These are phyloP conservation scores for Manacus vitellinus DNA, from an alignment of 2,113 vertebrate genomes.

Conservation along the genomic window DNA sequence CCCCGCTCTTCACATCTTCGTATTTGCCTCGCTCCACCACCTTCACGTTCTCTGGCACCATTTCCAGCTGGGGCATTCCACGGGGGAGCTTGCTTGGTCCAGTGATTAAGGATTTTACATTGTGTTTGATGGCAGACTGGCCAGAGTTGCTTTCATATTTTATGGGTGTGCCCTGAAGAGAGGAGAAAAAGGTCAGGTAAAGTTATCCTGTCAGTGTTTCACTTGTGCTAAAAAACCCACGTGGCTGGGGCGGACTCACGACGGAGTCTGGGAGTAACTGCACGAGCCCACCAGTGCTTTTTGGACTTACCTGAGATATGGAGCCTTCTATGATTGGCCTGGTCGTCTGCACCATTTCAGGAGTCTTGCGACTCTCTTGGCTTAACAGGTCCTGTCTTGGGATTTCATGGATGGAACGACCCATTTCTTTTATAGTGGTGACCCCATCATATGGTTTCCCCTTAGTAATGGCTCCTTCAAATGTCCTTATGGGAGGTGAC, in stretches of 20 bases:
- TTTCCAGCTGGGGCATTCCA: conserved; percentile 86
- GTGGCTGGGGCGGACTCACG: not conserved
- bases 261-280: not conserved
- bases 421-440: conserved; percentile 97
- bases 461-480: conserved; percentile 94
- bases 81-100: conserved; percentile 88
- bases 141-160: conserved; percentile 84
- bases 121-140: conserved; percentile 95
- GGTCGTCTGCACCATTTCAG: conserved; percentile 82
- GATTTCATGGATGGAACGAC: conserved; percentile 97
- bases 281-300: fast-evolving
- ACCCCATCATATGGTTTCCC: conserved; percentile 94
- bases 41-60: conserved; percentile 81
- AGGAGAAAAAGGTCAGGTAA: not conserved
- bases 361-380: conserved; percentile 91
- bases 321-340: conserved; percentile 87
- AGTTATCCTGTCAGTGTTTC: not conserved
- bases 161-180: conserved; percentile 86
- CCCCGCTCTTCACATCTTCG: conserved; percentile 87
- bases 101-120: conserved; percentile 96
- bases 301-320: conserved; percentile 87
- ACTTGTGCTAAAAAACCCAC: fast-evolving
- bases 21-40: conserved; percentile 87
- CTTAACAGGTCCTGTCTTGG: conserved; percentile 88
- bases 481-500: conserved; percentile 90